A percentile compares a stretch with the other conserved stretches of the same genome.
Evolutionary conservation across 2,113 vertebrate genomes (phyloP).

Genomic region (Phasianus colchicus): DNA sequence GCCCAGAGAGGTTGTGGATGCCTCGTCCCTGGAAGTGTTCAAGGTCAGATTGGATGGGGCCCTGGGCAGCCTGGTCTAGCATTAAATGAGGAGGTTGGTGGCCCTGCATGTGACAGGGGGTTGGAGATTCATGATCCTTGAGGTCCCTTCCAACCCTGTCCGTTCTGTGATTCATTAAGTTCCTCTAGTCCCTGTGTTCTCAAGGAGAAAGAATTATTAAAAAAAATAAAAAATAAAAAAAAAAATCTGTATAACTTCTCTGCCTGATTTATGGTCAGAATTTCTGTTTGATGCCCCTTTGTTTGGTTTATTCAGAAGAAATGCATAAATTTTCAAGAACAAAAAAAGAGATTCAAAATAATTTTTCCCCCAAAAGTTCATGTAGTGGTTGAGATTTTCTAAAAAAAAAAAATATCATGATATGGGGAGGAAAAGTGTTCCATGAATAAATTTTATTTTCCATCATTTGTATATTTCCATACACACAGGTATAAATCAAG

Average conservation of each 20-base stretch:
- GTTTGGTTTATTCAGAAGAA: not conserved
- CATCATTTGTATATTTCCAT: not conserved
- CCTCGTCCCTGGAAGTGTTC: no score
- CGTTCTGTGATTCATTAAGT: not conserved
- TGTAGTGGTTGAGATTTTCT: not conserved
- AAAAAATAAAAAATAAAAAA: no score
- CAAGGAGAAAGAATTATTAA: no score
- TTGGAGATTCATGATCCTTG: no score
- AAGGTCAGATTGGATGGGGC: no score
- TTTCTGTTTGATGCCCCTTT: not conserved
- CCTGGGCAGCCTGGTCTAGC: no score
- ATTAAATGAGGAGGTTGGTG: no score
- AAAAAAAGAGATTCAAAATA: not conserved
- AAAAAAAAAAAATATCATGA: not conserved
- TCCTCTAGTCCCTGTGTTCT: not conserved
- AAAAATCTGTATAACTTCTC: not conserved
- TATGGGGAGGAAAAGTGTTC: not conserved
- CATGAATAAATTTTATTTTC: not conserved
- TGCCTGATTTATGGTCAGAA: not conserved
- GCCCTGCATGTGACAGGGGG: no score
- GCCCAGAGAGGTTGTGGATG: no score
- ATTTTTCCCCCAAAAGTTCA: not conserved
- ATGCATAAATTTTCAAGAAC: not conserved
- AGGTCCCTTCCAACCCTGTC: no score
- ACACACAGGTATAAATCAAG: not conserved